Evolutionary conservation across 2,888 invertebrate species (phyloP), one percentile per base, ranked within the genome.

Genomic region (Drymonia ruficornis): DNA sequence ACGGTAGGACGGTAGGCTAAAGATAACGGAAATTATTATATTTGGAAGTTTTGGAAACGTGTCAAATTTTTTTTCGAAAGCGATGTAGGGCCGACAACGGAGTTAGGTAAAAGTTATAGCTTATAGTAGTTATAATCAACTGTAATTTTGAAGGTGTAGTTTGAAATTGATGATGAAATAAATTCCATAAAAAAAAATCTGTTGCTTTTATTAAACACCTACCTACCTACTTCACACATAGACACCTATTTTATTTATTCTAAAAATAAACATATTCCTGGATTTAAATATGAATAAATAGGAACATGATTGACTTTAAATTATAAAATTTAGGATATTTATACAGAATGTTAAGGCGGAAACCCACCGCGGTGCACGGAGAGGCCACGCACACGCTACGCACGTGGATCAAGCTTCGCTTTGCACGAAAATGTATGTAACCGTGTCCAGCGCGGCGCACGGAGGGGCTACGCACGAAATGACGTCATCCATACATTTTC

Each of bases 121-220:
- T 89, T 92, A 88, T 78, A 75, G 87, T 92, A 92, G 90, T 90
- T 89, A 88, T 91, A 91, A 90, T 89, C 89, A 87, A 89, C 83
- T 87, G 87, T 90, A 89, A 89, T 91, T 88, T 89, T 86, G 87
- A 89, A 89, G 85, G 87, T 91, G 91, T 92, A 92, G 91, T 92
- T 91, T 92, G 89, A 91, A 90, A 86, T 89, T 88, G 83, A 91
- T 81, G 83, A 89, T 78, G 81, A 89, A 89, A 91, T 91, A 91
- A 91, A 91, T 86, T 84, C 82, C 76, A 74, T 84, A 80, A 83
- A 84, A 81, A 78, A 64, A 55, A 55, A 16, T 16, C 5, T 16
- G 2, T 0, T 18, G 11, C 9, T 42, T n/a, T 36, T n/a, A n/a
- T 36, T n/a, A 11, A 9, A 34, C 12, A n/a, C 13, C 4, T n/a